Evolutionary conservation across 2,888 invertebrate genomes (phyloP), one percentile per base, ranked within the genome.

Genomic region (Falcaria lacertinaria): DNA sequence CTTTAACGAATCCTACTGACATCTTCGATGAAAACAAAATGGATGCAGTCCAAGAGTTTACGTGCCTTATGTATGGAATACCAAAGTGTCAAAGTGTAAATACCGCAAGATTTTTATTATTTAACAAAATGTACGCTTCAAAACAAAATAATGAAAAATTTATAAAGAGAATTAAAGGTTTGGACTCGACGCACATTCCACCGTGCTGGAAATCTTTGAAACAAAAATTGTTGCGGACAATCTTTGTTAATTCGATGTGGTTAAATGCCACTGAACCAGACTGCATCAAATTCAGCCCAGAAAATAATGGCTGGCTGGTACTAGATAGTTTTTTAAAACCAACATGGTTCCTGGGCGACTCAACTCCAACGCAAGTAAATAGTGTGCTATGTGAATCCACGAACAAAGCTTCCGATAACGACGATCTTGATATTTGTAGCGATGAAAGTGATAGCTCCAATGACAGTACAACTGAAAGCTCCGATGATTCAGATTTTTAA

Each of bases 11-110:
- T 50, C 36, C 15, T 19, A 45, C 46, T 33, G 49, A 49, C 47
- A 44, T 51, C 43, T 48, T 46, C 46, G 45, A 53, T 47, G 44
- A 55, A 34, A 58, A 70, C 56, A 71, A 69, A 66, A 69, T 69
- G 37, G 43, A 61, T 0, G 41, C 33, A 4, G 57, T 68, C 51
- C 67, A 72, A 54, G 60, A 69, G 48, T 69, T 68, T 61, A 69
- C 70, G 0, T 39, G 55, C 40, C 34, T 14, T 47, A 58, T 69
- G 56, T 70, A 72, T 55, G 61, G 62, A 1, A 47, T 65, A n/a
- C 58, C 47, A 28, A 36, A 67, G 41, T 68, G 65, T 39, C 48
- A 42, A 13, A 57, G 37, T 8, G 61, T 62, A n/a, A 68, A 69
- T 61, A 56, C 57, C 33, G 67, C 62, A 6, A 62, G 66, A 64